Evolutionary conservation across 2,113 vertebrate species (phyloP), one percentile per base, ranked within the genome.

Genomic region (Elephantulus edwardii): DNA sequence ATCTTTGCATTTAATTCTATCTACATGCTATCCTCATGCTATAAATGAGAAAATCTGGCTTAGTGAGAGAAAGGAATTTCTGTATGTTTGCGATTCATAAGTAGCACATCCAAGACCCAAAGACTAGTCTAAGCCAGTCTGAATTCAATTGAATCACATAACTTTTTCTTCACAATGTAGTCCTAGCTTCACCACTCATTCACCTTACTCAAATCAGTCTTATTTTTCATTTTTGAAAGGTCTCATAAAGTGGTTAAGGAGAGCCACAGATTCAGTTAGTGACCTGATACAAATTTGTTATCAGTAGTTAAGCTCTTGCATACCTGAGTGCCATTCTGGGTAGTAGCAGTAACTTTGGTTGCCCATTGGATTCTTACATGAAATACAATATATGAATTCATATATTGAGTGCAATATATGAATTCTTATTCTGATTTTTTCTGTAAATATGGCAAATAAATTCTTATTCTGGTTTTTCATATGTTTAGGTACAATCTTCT

Each of bases 351-450:
- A 8, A 4, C 30, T 33, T 35, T 33, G 28, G 4, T 14, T 38
- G 30, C 22, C 52, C 42, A 0, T 0, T 24, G 85, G n/a, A n/a
- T 46, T 60, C 10, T 22, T 6, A n/a, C n/a, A n/a, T n/a, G n/a
- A n/a, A n/a, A n/a, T n/a, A n/a, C n/a, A n/a, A n/a, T n/a, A n/a
- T n/a, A n/a, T n/a, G n/a, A n/a, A n/a, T n/a, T n/a, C n/a, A n/a
- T n/a, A n/a, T n/a, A n/a, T n/a, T n/a, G n/a, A n/a, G n/a, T n/a
- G n/a, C n/a, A n/a, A n/a, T n/a, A n/a, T n/a, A n/a, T n/a, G 58
- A 60, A 22, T 60, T 30, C 24, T 26, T 30, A 10, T 50, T 60
- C 24, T 60, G 58, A 60, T 26, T 2, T 8, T 60, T 60, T n/a
- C n/a, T 60, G 58, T 24, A 60, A n/a, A 60, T 60, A 60, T 30